Evolutionary conservation across 2,797 vertebrate species (phyloP), one percentile per base, ranked within the genome.

Genomic region (Cossypha caffra): DNA sequence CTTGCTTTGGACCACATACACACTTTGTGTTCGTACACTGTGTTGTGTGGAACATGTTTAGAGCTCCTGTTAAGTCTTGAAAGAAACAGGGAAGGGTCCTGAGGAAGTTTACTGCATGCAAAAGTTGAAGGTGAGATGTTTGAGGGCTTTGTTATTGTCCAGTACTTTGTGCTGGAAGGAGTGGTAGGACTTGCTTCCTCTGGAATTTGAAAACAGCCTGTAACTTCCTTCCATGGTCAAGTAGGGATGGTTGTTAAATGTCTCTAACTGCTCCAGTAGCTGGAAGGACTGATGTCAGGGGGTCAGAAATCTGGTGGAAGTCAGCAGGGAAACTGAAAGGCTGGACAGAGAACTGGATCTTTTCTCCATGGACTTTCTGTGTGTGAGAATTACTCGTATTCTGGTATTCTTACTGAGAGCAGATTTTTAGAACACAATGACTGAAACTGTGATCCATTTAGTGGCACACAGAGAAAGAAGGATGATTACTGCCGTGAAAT

Each of bases 1-100:
- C 18, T 17, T 76, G 37, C 10, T 90, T 64, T 90, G 42, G 20
- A 24, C 20, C 3, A 2, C 58, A 4, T 8, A 4, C 3, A 13
- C 2, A 10, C 6, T 21, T 57, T 66, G 8, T 79, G 21, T 37
- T 76, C 10, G 5, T n/a, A 26, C 0, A 0, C n/a, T 59, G 25
- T 42, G 7, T 38, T 42, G 23, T 10, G 11, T 55, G 16, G 45
- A 62, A 8, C 14, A 5, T 16, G 18, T 35, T 81, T 43, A 69
- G 25, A 69, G 19, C 29, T 45, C 11, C 43, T 57, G 4, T n/a
- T 0, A 7, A 40, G 26, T 45, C n/a, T 72, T 58, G n/a, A 67
- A 63, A 55, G 14, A 58, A 76, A 38, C 2, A 13, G 31, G 13
- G 7, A 48, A 45, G 4, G 4, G 13, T 69, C 19, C 10, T 77